Evolutionary conservation across 2,797 vertebrate genomes (phyloP), one percentile per base, ranked within the genome.

Genomic region (Enteromius anoplus): DNA sequence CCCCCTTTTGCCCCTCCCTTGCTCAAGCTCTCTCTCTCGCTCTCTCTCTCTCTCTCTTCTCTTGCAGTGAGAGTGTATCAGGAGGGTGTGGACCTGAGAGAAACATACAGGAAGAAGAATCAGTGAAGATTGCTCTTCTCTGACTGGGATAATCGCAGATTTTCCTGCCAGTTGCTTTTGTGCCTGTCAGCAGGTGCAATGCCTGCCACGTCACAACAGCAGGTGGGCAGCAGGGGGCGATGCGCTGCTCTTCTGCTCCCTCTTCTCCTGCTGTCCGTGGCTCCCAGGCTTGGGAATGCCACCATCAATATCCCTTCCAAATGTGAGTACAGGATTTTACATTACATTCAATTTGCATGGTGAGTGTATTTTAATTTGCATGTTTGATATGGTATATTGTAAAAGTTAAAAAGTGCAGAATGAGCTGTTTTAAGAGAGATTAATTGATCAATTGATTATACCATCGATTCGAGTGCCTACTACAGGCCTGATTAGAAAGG

Each of bases 201-300:
- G 94, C 89, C 90, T 93, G 91, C 91, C 89, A 92, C 83, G 60
- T 92, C 93, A 92, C 92, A 83, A 93, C 93, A 95, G 92, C 92
- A 92, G 93, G 92, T 88, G 89, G 91, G 90, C 94, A 94, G 91
- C 91, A 93, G 94, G 94, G 92, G 94, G 93, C 93, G 85, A 83
- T 88, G 88, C 87, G 87, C 89, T 88, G 83, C 88, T 84, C 85
- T 82, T 89, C 90, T 91, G 14, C 83, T 80, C 88, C 91, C 83
- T 85, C 86, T 93, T 78, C 89, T 93, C 78, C 88, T 95, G 78
- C 88, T 94, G 53, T 87, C 75, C 80, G 9, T 92, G 0, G 72
- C 87, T 84, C 86, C 86, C 84, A 90, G 29, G 87, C 90, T 89
- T 83, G 83, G 90, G 87, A 88, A 85, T 55, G 91, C 93, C 89